Conservation (phyloP, 2,113 vertebrate species). For the Lichenostomus cassidix region DNA sequence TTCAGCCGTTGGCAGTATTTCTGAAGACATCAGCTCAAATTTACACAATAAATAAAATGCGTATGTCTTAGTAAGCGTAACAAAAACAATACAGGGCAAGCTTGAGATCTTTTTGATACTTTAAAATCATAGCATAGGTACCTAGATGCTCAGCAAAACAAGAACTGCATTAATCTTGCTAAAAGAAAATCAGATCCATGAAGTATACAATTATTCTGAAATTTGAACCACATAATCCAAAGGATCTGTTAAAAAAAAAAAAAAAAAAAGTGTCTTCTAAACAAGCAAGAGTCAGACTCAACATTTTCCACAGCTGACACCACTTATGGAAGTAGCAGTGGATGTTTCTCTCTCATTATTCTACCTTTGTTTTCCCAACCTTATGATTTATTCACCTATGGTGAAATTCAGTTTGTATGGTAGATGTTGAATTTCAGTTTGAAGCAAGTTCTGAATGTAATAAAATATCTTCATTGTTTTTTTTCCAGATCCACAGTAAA, state of each 20-base stretch:
- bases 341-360: neutral
- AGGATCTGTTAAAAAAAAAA: neutral
- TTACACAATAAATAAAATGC: slow-evolving; percentile 51
- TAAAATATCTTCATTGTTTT: neutral
- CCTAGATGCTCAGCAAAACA: neutral
- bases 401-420: neutral
- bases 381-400: neutral
- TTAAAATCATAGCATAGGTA: neutral
- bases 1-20: slow-evolving; percentile 70
- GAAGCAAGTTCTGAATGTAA: neutral
- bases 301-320: neutral
- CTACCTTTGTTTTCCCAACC: neutral
- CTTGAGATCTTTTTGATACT: neutral
- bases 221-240: neutral
- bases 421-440: neutral
- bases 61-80: neutral
- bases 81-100: neutral
- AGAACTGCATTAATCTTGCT: neutral
- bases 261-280: neutral
- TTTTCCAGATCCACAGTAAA: neutral
- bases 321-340: neutral
- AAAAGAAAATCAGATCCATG: neutral
- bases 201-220: neutral
- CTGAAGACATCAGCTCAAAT: slow-evolving; percentile 82
- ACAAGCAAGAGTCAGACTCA: neutral